Evolutionary conservation across 2,113 vertebrate species (phyloP).

Genomic region (Rhizomys pruinosus): DNA sequence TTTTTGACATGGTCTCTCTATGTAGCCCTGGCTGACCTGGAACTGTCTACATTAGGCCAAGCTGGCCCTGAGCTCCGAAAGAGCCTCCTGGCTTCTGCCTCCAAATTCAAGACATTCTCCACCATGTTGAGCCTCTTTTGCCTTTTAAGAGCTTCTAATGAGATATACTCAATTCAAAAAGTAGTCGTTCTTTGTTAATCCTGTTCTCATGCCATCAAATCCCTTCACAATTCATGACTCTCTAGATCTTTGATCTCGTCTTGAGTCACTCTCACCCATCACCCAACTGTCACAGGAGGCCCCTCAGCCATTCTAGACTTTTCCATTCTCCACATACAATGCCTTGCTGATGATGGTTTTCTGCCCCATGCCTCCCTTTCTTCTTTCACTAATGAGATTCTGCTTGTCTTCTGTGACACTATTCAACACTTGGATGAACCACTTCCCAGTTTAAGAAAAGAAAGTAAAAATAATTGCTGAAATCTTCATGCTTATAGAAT

Average conservation of each 20-base stretch:
- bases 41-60: background rate
- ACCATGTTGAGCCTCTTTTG: background rate
- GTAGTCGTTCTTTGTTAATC: too few species aligned
- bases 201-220: background rate
- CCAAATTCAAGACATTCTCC: background rate
- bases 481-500: background rate
- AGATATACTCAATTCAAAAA: background rate
- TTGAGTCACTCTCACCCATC: background rate
- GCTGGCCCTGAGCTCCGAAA: background rate
- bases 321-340: background rate
- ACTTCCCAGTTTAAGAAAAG: slow-evolving; percentile 29
- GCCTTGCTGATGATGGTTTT: background rate
- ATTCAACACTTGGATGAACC: background rate
- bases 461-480: background rate
- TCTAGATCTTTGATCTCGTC: background rate
- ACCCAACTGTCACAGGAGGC: background rate
- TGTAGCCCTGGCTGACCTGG: background rate
- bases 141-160: background rate
- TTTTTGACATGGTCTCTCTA: too few species aligned
- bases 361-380: background rate
- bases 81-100: background rate
- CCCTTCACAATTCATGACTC: background rate
- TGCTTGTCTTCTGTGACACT: background rate
- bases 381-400: background rate
- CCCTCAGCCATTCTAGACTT: background rate